A percentile compares a stretch with the other conserved stretches of the same genome.
phyloP scores from a whole-genome alignment of 2,888 invertebrate species.

The Sphecodes monilicornis region DNA sequence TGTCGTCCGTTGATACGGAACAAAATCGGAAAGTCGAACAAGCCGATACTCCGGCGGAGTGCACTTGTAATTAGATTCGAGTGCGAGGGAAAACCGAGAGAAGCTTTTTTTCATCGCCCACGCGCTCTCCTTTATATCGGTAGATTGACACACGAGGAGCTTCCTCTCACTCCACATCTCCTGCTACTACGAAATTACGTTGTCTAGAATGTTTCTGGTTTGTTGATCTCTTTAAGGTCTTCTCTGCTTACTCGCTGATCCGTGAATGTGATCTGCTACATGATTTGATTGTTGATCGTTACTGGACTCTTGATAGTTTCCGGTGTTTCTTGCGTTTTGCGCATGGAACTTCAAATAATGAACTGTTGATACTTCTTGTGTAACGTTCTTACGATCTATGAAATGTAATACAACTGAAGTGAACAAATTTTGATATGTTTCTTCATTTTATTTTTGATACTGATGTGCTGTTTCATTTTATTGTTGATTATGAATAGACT shows the following conservation, averaged over 20 bases:
- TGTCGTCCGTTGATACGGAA: slow-evolving; percentile 4
- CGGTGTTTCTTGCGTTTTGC: neutral
- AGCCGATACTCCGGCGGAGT: neutral
- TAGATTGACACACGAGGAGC: neutral
- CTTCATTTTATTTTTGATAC: no score
- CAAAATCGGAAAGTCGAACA: slow-evolving; percentile 31
- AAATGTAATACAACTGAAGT: no score
- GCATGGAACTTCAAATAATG: no score
- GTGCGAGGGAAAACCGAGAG: neutral
- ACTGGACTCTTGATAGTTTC: neutral
- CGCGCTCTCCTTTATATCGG: neutral
- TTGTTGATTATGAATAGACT: no score
- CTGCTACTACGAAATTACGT: neutral
- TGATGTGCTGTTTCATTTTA: no score
- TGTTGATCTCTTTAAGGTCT: neutral
- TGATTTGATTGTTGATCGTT: slow-evolving; percentile 3
- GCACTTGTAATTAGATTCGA: slow-evolving; percentile 22
- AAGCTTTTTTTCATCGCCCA: neutral
- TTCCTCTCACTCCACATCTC: neutral
- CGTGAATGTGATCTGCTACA: neutral
- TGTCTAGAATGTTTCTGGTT: neutral
- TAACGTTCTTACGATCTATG: neutral
- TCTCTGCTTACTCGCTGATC: neutral
- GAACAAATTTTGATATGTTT: neutral
- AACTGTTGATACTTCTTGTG: neutral